Percentiles rank a stretch among this genome's conserved stretches.
phyloP scores from a whole-genome alignment of 2,888 invertebrate species.

The Erebia ligea region DNA sequence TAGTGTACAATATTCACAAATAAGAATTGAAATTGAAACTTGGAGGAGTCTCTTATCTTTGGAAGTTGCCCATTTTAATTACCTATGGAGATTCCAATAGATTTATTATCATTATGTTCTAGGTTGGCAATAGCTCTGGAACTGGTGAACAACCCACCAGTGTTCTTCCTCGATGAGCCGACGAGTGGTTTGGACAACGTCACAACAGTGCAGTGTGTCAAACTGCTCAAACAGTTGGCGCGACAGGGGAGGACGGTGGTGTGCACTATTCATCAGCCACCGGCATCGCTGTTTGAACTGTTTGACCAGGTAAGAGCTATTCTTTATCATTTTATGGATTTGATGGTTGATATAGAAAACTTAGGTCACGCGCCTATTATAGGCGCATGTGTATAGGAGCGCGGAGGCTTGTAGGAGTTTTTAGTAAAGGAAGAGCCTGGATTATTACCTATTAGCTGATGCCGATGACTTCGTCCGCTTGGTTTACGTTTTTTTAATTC shows the following conservation, averaged over 20 bases:
- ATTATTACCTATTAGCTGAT: no score
- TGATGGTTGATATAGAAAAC: background rate
- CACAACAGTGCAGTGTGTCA: slow-evolving; percentile 84
- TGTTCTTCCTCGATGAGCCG: slow-evolving; percentile 93
- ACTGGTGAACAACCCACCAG: slow-evolving; percentile 91
- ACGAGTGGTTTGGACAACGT: slow-evolving; percentile 89
- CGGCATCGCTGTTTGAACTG: slow-evolving; percentile 85
- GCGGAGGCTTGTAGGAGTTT: no score
- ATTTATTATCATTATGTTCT: slow-evolving; percentile 31
- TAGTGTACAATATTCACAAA: no score
- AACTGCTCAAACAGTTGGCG: slow-evolving; percentile 82
- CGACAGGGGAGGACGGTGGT: slow-evolving; percentile 86
- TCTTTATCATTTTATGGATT: background rate
- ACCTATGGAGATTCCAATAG: background rate
- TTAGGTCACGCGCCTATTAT: no score
- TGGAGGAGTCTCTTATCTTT: no score
- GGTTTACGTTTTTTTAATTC: no score
- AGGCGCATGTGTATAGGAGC: no score
- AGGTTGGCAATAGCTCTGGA: slow-evolving; percentile 91
- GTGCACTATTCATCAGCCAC: slow-evolving; percentile 88
- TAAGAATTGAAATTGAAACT: no score
- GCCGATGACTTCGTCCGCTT: no score
- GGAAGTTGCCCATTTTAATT: no score
- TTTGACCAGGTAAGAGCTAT: slow-evolving; percentile 81
- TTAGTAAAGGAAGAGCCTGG: no score